Evolutionary conservation across 2,113 vertebrate species (phyloP).

Genomic region (Xiphorhynchus elegans): DNA sequence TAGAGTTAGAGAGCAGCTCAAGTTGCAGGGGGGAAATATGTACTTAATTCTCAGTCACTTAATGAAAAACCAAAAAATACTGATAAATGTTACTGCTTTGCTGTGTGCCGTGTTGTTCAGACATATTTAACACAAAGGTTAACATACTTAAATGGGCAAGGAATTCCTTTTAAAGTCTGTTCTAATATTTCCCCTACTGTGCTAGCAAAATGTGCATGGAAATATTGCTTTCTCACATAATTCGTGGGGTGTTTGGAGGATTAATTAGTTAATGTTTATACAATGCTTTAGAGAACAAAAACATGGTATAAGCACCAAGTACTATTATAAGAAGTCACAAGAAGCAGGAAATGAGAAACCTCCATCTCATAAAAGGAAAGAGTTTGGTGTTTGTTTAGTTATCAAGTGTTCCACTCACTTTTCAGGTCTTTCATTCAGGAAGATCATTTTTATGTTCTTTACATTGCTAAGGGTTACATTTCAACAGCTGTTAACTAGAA

Average conservation of each 20-base stretch:
- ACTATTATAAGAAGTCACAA: neutral
- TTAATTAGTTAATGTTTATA: constrained; percentile 21
- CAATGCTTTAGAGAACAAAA: constrained; percentile 17
- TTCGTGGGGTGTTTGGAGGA: neutral
- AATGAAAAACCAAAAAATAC: neutral
- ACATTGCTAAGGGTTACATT: neutral
- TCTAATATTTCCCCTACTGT: neutral
- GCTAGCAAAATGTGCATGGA: neutral
- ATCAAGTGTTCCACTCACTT: neutral
- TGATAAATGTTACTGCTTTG: neutral
- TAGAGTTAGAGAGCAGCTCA: neutral
- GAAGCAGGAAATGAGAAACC: constrained; percentile 29
- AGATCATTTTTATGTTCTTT: neutral
- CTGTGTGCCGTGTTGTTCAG: neutral
- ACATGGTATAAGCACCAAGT: neutral
- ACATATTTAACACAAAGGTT: neutral
- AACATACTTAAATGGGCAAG: neutral
- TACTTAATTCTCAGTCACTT: neutral
- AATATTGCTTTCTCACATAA: neutral
- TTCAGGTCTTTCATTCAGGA: neutral
- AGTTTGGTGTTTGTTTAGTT: neutral
- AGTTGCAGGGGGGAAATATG: neutral
- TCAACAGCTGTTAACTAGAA: neutral
- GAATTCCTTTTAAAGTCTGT: neutral
- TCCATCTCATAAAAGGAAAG: neutral